Evolutionary conservation across 2,797 vertebrate species (phyloP), one percentile per base, ranked within the genome.

Genomic region (Prionace glauca): DNA sequence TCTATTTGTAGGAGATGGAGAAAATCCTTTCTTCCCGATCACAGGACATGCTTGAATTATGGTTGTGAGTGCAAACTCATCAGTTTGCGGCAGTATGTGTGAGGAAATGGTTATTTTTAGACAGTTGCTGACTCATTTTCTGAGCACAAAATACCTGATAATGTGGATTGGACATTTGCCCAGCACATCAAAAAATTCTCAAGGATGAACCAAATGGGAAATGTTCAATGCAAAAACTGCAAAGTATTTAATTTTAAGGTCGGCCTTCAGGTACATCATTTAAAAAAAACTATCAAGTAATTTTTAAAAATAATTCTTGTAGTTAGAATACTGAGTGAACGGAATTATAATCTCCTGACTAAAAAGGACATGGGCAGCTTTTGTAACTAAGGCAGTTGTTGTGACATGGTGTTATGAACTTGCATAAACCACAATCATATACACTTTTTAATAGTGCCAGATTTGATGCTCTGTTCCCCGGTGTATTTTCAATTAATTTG

Each of bases 31-130:
- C 9, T 67, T 41, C 20, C 67, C 18, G 10, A 20, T 92, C 90
- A 92, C n/a, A 92, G 18, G 87, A n/a, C 56, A 65, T 12, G 3
- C 56, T 90, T 90, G 26, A 32, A 41, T 41, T 69, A n/a, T 69
- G n/a, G 7, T 65, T 41, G 60, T 65, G 60, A 20, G 88, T 91
- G 65, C 36, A 67, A 41, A 92, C 65, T 92, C 90, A 92, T 69
- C 90, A 92, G 69, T 92, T 92, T 92, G 9, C 10, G n/a, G 22
- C 67, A 18, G 20, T 41, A 67, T 69, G n/a, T 92, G 29, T 69
- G 65, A 92, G 62, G n/a, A 41, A 60, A 36, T 69, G n/a, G 45
- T 20, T 92, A 69, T 92, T 92, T 92, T 92, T 92, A 92, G n/a
- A 69, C 11, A 2, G 8, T 69, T 69, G n/a, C 90, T 92, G 90